Base-by-base conservation (phyloP, 2,797 vertebrate species). In the Apogon talboti region DNA sequence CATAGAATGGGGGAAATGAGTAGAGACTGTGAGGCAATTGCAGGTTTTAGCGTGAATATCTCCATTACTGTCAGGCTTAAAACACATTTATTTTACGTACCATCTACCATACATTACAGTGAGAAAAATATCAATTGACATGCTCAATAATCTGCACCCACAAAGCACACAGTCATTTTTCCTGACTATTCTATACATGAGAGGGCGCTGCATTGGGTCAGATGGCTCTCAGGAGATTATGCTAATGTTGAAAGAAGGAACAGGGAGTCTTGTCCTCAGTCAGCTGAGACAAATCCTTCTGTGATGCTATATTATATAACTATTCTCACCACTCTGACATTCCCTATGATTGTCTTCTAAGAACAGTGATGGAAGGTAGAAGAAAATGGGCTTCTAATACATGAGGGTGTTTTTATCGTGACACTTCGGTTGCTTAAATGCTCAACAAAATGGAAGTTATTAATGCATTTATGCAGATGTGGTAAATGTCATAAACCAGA, bases 191-290 rank as follows among this genome's bases (percentile, higher is more conserved):
- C 58, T 66, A 48, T 66, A 80, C 71, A 85, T 78, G 65, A 81
- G 74, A 62, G 78, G 81, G 60, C 53, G 60, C 59, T 28, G 72
- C 66, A 66, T 40, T 44, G 76, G 86, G 87, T 92, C 83, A 86
- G 76, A 85, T 75, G 66, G 78, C 87, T 90, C 79, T 79, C 79
- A 47, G 71, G 63, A 89, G 84, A 84, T 91, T 89, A 89, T 89
- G 84, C 71, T 89, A 91, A 89, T 89, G 55, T 51, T 70, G 66
- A 72, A 75, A 81, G 53, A 84, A 60, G 56, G 74, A 87, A 83
- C 74, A 76, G 71, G n/a, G 43, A 86, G 77, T 78, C 83, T 88
- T 73, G 69, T 84, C 65, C 69, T 82, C 78, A 85, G 72, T 87
- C 87, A 88, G 48, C 68, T 83, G 86, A 80, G 77, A 88, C 86